Evolutionary conservation across 2,888 invertebrate genomes (phyloP).

Genomic region (Stratiomys singularior): DNA sequence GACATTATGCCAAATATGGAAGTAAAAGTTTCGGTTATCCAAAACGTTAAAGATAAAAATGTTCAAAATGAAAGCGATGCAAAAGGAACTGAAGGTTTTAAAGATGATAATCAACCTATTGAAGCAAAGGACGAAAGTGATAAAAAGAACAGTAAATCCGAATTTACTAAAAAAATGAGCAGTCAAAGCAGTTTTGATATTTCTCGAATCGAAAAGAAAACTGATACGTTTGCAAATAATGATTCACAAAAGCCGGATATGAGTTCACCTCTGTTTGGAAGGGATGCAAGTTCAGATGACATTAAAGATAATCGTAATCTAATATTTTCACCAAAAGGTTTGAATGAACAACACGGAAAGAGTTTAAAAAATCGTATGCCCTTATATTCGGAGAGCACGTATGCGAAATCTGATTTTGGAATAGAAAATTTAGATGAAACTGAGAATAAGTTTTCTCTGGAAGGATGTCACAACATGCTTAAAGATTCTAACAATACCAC

Average conservation of each 20-base stretch:
- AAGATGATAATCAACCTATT: no score
- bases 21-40: no score
- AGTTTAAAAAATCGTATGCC: slow-evolving; percentile 57
- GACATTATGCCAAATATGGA: slow-evolving; percentile 64
- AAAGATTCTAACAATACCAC: slow-evolving; percentile 72
- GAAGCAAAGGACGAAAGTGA: not conserved
- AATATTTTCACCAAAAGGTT: slow-evolving; percentile 26
- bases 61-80: not conserved
- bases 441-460: slow-evolving; percentile 49
- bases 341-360: slow-evolving; percentile 39
- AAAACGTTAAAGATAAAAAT: not conserved
- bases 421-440: slow-evolving; percentile 61
- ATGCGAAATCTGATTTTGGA: slow-evolving; percentile 65
- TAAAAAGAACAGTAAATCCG: not conserved
- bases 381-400: slow-evolving; percentile 64
- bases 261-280: slow-evolving; percentile 61
- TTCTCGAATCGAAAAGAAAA: not conserved
- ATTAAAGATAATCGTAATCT: slow-evolving; percentile 58
- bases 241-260: slow-evolving; percentile 29
- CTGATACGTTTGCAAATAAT: not conserved
- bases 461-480: slow-evolving; percentile 67
- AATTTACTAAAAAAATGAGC: slow-evolving; percentile 56
- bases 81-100: not conserved
- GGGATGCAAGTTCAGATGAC: slow-evolving; percentile 64
- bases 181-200: slow-evolving; percentile 62